A percentile compares a stretch with the other conserved stretches of the same genome.
phyloP scores from a whole-genome alignment of 2,113 vertebrate species.

The Talpa occidentalis region DNA sequence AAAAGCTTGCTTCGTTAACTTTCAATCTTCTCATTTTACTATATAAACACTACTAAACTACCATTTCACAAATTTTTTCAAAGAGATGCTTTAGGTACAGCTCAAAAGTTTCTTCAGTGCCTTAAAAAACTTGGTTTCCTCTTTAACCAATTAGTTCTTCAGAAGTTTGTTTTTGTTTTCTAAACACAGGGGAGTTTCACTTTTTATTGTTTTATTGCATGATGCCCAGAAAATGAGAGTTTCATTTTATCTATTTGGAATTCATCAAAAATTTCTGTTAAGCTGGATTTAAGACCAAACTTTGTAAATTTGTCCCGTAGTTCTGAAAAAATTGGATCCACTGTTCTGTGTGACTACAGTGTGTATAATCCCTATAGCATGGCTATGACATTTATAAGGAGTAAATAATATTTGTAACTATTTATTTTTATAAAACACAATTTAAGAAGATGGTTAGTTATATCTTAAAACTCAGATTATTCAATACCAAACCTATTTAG shows the following conservation, averaged over 20 bases:
- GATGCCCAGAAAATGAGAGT: neutral
- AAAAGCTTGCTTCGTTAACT: neutral
- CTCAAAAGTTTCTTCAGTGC: neutral
- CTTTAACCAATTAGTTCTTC: too few species aligned
- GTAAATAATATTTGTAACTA: neutral
- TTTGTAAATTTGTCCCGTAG: neutral
- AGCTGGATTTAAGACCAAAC: neutral
- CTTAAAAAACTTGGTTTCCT: too few species aligned
- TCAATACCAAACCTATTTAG: neutral
- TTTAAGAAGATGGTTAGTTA: neutral
- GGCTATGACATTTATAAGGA: neutral
- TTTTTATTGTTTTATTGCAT: neutral
- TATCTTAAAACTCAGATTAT: neutral
- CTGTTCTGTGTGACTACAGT: neutral
- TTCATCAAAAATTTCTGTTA: neutral
- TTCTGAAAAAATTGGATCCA: neutral
- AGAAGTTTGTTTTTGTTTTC: neutral
- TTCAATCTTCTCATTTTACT: constrained; percentile 19
- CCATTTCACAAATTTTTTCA: neutral
- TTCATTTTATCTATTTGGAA: neutral
- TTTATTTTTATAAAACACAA: neutral
- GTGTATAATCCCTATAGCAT: neutral
- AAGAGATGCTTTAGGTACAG: neutral
- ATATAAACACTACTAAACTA: neutral
- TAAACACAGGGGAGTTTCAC: neutral